Conservation (phyloP, 2,888 invertebrate species). For the Drosophila greeni region DNA sequence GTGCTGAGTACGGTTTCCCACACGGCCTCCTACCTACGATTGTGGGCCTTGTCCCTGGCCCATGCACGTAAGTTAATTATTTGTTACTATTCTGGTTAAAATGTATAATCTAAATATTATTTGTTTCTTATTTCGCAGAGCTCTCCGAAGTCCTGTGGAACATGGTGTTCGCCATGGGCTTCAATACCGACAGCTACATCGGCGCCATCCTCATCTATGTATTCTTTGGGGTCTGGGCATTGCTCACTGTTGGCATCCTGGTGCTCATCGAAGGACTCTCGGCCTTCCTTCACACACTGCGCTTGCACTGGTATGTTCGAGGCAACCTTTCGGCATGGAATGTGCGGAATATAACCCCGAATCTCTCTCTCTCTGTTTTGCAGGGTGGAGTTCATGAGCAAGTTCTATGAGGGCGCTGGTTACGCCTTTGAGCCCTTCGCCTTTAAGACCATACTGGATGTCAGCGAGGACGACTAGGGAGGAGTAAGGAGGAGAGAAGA, state of each 20-base stretch:
- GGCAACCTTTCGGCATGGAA: constrained; percentile 22
- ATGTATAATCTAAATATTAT: background rate
- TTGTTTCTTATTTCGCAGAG: constrained; percentile 83
- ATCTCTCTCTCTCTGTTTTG: background rate
- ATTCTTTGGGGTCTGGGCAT: constrained; percentile 93
- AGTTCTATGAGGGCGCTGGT: constrained; percentile 91
- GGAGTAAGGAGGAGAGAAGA: constrained; percentile 28
- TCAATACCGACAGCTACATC: constrained; percentile 82
- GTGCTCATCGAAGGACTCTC: constrained; percentile 99
- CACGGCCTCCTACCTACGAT: constrained; percentile 95
- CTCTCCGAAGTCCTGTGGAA: constrained; percentile 94
- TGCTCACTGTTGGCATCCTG: constrained; percentile 94
- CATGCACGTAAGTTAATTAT: constrained; percentile 87
- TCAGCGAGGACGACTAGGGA: constrained; percentile 79
- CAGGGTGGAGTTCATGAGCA: constrained; percentile 98
- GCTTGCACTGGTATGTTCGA: constrained; percentile 93
- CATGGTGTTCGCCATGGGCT: constrained; percentile 90
- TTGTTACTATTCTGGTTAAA: background rate
- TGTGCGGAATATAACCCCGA: background rate
- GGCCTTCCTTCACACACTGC: constrained; percentile 98
- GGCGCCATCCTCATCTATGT: constrained; percentile 88
- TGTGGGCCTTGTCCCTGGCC: constrained; percentile 97
- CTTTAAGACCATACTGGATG: constrained; percentile 86
- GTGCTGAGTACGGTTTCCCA: constrained; percentile 97
- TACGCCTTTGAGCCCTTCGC: constrained; percentile 91